Evolutionary conservation across 2,888 invertebrate species (phyloP).

Genomic region (Cistogaster globosa): DNA sequence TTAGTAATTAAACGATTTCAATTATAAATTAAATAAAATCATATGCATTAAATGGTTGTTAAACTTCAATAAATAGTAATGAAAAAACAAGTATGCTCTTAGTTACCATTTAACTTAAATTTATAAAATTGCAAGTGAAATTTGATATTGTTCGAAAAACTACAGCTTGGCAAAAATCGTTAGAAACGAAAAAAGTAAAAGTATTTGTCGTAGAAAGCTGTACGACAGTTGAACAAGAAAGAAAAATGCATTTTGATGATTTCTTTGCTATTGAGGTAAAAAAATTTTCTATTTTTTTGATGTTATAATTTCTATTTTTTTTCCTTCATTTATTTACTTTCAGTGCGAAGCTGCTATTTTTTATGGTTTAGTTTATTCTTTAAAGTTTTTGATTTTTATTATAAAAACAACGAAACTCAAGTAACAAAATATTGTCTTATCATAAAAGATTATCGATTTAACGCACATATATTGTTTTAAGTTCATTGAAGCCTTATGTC

Average conservation of each 20-base stretch:
- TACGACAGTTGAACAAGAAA: conserved; percentile 30
- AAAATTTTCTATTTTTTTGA: conserved; percentile 1
- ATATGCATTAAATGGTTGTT: too few relatives aligned
- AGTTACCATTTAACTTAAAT: conserved; percentile 9
- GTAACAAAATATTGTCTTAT: too few relatives aligned
- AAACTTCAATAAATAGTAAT: too few relatives aligned
- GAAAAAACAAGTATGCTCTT: too few relatives aligned
- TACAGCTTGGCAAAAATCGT: not conserved
- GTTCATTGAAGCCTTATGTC: too few relatives aligned
- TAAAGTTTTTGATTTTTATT: too few relatives aligned
- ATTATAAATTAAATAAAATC: too few relatives aligned
- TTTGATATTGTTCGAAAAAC: not conserved
- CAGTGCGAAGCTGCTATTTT: not conserved
- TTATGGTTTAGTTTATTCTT: not conserved
- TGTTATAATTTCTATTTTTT: not conserved
- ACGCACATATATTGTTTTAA: too few relatives aligned
- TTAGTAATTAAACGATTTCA: too few relatives aligned
- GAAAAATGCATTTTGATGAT: conserved; percentile 53
- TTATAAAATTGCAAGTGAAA: conserved; percentile 6
- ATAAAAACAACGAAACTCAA: too few relatives aligned
- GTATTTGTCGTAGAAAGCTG: conserved; percentile 48
- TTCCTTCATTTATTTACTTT: not conserved
- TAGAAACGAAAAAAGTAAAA: conserved; percentile 53
- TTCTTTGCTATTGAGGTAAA: conserved; percentile 33
- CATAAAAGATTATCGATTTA: too few relatives aligned